Percentiles rank a stretch among this genome's conserved stretches.
Conservation (phyloP, 2,888 invertebrate species). For the Arrhopalites spinosus region DNA sequence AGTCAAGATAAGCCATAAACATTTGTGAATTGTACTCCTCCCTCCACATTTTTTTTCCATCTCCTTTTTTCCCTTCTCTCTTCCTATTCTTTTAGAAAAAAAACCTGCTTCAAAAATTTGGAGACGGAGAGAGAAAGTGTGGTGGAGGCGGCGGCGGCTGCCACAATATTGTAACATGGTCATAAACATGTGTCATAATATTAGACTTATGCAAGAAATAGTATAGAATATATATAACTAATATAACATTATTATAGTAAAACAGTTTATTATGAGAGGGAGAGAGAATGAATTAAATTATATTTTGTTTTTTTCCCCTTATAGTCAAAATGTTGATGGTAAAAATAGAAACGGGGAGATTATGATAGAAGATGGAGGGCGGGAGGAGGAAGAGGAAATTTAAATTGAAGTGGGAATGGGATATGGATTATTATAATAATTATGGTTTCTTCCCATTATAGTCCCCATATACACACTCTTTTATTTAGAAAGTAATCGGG, state of each 20-base stretch:
- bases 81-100: neutral
- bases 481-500: neutral
- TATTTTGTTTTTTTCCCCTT: too few species aligned
- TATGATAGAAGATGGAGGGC: neutral
- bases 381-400: constrained; percentile 10
- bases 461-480: neutral
- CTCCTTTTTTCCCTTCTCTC: neutral
- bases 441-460: neutral
- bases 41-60: too few species aligned
- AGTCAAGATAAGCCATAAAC: too few species aligned
- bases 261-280: too few species aligned
- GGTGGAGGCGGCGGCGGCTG: too few species aligned
- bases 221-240: neutral
- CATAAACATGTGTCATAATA: neutral
- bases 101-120: neutral
- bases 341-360: too few species aligned
- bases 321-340: too few species aligned
- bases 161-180: too few species aligned
- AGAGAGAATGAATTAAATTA: too few species aligned
- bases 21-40: too few species aligned
- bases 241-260: too few species aligned
- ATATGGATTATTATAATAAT: constrained; percentile 4
- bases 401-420: constrained; percentile 2
- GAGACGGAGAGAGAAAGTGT: neutral
- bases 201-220: neutral